Base-by-base conservation (phyloP, 2,888 invertebrate genomes). In the Hirtodrosophila histrioides region DNA sequence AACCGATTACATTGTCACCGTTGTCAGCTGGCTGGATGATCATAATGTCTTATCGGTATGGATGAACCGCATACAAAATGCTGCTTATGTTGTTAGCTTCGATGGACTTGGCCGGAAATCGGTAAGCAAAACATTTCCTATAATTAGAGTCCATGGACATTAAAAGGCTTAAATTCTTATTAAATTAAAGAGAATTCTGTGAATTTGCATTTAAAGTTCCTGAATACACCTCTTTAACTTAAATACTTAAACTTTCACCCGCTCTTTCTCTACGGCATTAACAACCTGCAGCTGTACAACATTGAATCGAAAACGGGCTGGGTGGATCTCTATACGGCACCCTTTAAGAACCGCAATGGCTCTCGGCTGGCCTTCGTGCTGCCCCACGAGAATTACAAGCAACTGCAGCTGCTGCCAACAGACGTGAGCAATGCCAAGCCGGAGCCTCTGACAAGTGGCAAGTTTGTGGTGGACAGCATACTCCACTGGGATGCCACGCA, bases 61-160 rank as follows among this genome's bases (percentile, higher is more conserved):
- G 97, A 95, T 97, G 92, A 97, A 98, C 91, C 93, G 98, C 54
- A 94, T 95, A 27, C 98, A 99, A 91, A 98, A 97, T 87, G 92
- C 93, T 54, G 94, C 95, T 12, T 92, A 93, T 54, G 90, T 95
- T 58, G 93, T 94, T 9, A 91, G 95, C 3, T 97, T 96, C 88
- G 92, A 93, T 17, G 92, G 93, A 33, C 90, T 91, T 17, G 72
- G 74, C 7, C 80, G 91, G 0, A 80, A 87, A 49, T 83, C 78
- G 81, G 91, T 91, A 68, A 64, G 79, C 69, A 37, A 8, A 9
- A 31, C 8, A 31, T 31, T 31, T 5, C 31, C 31, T 31, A 31
- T 31, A 31, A 27, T 27, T 27, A 1, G 27, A 5, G 6, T 2
- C 0, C 6, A 27, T 27, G 3, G 6, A 4, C 27, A 5, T 0